Evolutionary conservation across 2,113 vertebrate species (phyloP).

Genomic region (Struthio camelus): DNA sequence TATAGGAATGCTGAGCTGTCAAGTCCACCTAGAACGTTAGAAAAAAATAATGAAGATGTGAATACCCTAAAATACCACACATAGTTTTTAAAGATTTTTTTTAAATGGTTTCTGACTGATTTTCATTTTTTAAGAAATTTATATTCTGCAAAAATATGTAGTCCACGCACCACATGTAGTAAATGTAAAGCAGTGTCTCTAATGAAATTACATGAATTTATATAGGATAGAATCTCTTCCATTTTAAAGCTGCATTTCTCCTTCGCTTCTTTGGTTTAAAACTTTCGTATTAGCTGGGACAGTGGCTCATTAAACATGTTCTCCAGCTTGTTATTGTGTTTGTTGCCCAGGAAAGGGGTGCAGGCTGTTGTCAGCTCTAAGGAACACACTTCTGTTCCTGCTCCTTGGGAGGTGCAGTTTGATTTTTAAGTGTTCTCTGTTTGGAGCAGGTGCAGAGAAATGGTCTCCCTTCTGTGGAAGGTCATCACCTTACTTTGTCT

Average conservation of each 20-base stretch:
- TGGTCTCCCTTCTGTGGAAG: not conserved
- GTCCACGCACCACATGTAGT: not conserved
- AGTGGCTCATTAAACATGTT: not conserved
- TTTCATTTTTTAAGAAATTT: not conserved
- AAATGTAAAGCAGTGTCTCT: not conserved
- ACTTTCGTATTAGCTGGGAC: not conserved
- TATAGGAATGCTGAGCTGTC: not conserved
- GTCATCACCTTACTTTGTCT: not conserved
- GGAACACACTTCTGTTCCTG: rapidly evolving
- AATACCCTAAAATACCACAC: not conserved
- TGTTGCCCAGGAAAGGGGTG: not conserved
- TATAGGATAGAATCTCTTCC: not conserved
- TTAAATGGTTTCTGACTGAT: not conserved
- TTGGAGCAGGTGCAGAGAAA: not conserved
- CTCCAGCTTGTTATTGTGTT: not conserved
- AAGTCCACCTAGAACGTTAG: not conserved
- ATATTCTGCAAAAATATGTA: not conserved
- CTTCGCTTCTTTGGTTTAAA: not conserved
- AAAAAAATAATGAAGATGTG: not conserved
- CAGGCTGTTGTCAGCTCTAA: rapidly evolving
- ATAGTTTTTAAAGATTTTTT: not conserved
- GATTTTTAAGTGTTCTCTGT: not conserved
- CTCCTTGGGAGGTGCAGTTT: not conserved
- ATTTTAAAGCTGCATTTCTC: not conserved
- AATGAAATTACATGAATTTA: not conserved